Percentiles rank a stretch among this genome's conserved stretches.
These are phyloP conservation scores for Thunnus albacares DNA, from an alignment of 2,797 vertebrate species.

Conservation along the genomic window DNA sequence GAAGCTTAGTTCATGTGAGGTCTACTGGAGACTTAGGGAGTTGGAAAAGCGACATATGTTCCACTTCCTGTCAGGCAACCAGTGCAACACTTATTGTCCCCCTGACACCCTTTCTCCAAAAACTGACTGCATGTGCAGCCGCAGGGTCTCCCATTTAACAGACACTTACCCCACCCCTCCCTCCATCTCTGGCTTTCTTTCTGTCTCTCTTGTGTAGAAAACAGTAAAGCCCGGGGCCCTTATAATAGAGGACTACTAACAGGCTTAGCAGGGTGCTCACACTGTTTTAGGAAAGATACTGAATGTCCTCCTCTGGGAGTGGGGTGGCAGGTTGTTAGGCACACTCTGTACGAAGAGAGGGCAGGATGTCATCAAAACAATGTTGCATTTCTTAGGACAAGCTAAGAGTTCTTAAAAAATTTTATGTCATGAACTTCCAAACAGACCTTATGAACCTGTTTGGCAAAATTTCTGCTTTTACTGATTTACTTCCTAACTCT, in stretches of 20 bases:
- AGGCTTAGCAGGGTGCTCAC: slow-evolving; percentile 36
- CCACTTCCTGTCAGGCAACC: slow-evolving; percentile 63
- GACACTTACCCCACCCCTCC: slow-evolving; percentile 34
- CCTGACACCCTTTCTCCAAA: slow-evolving; percentile 49
- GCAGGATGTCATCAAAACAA: slow-evolving; percentile 51
- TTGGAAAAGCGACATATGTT: slow-evolving; percentile 71
- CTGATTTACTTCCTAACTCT: slow-evolving; percentile 29
- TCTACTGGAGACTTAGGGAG: slow-evolving; percentile 70
- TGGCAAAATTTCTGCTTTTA: slow-evolving; percentile 18
- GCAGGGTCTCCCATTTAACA: slow-evolving; percentile 61
- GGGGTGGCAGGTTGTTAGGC: slow-evolving; percentile 1
- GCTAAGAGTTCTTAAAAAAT: slow-evolving; percentile 2
- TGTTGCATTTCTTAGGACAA: slow-evolving; percentile 20
- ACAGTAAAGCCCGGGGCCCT: slow-evolving; percentile 51
- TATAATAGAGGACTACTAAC: slow-evolving; percentile 56
- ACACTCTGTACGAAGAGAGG: slow-evolving; percentile 38
- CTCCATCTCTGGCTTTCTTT: slow-evolving; percentile 31
- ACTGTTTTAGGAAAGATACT: slow-evolving; percentile 55
- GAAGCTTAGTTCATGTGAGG: slow-evolving; percentile 77
- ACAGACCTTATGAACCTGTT: slow-evolving; percentile 25
- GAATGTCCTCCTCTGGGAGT: slow-evolving; percentile 43
- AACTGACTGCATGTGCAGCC: slow-evolving; percentile 53
- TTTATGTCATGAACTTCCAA: slow-evolving; percentile 20
- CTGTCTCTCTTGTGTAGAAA: slow-evolving; percentile 50
- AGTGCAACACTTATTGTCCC: slow-evolving; percentile 62